Evolutionary conservation across 2,888 invertebrate species (phyloP), one percentile per base, ranked within the genome.

Genomic region (Eurytoma adleriae): DNA sequence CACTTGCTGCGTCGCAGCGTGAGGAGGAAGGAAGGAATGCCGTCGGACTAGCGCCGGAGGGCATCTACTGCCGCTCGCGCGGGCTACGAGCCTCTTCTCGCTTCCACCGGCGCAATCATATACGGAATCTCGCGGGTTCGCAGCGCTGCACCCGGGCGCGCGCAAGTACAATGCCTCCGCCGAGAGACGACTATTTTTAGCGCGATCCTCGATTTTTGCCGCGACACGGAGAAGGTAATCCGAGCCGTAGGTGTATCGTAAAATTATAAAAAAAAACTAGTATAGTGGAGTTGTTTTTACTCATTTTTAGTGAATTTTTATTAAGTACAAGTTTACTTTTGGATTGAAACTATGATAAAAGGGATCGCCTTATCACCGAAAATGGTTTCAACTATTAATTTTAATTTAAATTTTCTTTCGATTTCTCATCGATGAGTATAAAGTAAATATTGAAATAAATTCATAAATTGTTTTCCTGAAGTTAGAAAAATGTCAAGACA

Each of bases 1-100:
- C 72, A 77, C 70, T 80, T 24, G 61, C 61, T 13, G 61, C 76
- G 81, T 81, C 83, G 73, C 40, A 40, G 40, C 40, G 40, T 10
- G 81, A 84, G 85, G 84, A 84, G 85, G 85, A 84, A 87, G 86
- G 87, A 88, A 89, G 90, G 90, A 90, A 90, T 90, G 90, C 90
- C 90, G 90, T 90, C 89, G 90, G 89, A 90, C 90, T 89, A 90
- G 90, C 90, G 89, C 90, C 88, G 85, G 86, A 87, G 88, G 90
- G 89, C 88, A 89, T 84, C 84, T 84, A 84, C 84, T 83, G 86
- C 56, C 69, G 79, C 50, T 54, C 59, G 74, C 73, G 40, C 27
- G 24, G 16, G 40, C 54, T 27, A 40, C 68, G 83, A 84, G 85
- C 86, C 86, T 83, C 85, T 64, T 85, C 84, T 84, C 79, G 56